These are phyloP conservation scores for Elachura formosa DNA, from an alignment of 2,113 vertebrate genomes.

Conservation along the genomic window DNA sequence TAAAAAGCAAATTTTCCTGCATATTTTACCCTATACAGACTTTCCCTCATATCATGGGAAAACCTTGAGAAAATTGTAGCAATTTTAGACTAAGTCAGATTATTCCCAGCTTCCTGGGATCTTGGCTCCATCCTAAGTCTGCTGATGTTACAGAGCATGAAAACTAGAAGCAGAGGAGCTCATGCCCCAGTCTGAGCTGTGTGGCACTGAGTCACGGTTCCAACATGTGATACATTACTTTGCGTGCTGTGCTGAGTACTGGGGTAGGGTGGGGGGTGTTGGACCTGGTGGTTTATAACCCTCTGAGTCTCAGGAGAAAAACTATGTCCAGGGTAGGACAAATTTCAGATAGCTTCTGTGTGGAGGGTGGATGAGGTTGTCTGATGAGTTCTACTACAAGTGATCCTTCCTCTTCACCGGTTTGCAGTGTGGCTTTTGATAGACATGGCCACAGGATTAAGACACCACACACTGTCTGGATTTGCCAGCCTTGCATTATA, in stretches of 20 bases:
- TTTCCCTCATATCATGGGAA: not conserved
- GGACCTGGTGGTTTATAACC: not conserved
- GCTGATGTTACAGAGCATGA: not conserved
- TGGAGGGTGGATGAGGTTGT: not conserved
- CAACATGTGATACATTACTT: not conserved
- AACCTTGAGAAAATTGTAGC: not conserved
- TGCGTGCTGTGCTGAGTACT: not conserved
- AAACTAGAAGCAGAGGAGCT: not conserved
- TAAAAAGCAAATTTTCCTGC: not conserved
- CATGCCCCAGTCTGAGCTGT: not conserved
- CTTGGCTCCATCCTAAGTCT: not conserved
- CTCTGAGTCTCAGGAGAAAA: not conserved
- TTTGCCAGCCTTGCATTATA: not conserved
- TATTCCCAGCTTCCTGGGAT: not conserved
- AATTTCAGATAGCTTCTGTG: not conserved
- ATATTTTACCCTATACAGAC: not conserved
- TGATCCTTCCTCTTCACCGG: not conserved
- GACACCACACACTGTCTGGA: not conserved
- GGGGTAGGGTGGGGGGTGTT: not conserved
- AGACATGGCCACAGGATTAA: not conserved
- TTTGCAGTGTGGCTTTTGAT: not conserved
- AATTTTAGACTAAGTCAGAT: not conserved
- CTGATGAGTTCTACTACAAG: not conserved
- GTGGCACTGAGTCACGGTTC: not conserved
- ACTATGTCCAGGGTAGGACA: not conserved